Percentiles rank a stretch among this genome's conserved stretches.
These are phyloP conservation scores for Xenops minutus DNA, from an alignment of 2,797 vertebrate species.

Conservation along the genomic window DNA sequence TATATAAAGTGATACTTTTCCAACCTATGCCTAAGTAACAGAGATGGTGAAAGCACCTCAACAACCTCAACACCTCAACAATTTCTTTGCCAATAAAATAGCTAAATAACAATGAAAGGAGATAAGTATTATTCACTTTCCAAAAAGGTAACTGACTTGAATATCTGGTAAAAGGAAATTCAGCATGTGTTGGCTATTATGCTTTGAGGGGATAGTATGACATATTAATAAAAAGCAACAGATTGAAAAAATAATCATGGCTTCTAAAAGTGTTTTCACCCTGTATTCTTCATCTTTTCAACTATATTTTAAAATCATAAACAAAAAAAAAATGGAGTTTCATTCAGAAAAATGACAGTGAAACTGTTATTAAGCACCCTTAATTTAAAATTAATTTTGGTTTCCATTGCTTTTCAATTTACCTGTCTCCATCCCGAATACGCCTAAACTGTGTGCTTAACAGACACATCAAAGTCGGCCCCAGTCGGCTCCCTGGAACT, in stretches of 20 bases:
- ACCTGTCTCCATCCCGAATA: constrained; percentile 94
- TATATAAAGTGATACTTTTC: not conserved
- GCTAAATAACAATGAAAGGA: not conserved
- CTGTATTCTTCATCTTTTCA: not conserved
- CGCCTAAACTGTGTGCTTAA: constrained; percentile 89
- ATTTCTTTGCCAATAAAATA: not conserved
- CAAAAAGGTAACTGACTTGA: not conserved
- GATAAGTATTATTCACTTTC: not conserved
- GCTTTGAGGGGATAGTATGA: not conserved
- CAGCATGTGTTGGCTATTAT: not conserved
- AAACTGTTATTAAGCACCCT: not conserved
- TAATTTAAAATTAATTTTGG: not conserved
- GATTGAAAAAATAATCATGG: not conserved
- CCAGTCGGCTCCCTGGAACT: constrained; percentile 91
- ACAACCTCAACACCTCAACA: too few species aligned
- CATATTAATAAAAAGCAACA: not conserved
- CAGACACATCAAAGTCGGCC: constrained; percentile 94
- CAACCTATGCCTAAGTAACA: not conserved
- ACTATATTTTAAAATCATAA: not conserved
- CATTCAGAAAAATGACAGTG: not conserved
- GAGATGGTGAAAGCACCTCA: not conserved
- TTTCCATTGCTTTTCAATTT: not conserved
- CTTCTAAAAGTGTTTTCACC: not conserved
- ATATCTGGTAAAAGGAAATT: not conserved
- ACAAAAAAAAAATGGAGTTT: not conserved